Base-by-base conservation (phyloP, 2,113 vertebrate genomes). In the Oreochromis niloticus region DNA sequence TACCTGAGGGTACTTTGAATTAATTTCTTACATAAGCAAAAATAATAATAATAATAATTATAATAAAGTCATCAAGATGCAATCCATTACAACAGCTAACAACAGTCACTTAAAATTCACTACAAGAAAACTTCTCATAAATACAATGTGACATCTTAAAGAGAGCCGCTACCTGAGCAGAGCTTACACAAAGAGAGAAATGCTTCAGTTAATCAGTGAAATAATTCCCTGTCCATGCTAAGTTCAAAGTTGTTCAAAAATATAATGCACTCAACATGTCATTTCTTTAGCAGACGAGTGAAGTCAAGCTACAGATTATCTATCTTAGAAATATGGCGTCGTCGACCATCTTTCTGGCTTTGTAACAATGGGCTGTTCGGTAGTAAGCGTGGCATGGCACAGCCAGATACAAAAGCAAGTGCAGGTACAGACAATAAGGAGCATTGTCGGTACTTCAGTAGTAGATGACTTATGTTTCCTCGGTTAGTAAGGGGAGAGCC, bases 401-500 rank as follows among this genome's bases (percentile, higher is more conserved):
- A 93, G 94, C 92, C 93, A 88, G 84, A 91, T 92, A 91, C 90
- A 94, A 93, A 94, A 94, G 93, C 94, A 78, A 91, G 93, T 91
- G 95, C 91, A 90, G 79, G 89, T 93, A 90, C 84, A 87, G 89
- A 93, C 91, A 89, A 93, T 88, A 85, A 81, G 50, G 85, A 86
- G 87, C 85, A 73, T 79, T 81, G 94, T 92, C 93, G 73, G 90
- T 80, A 92, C 90, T 92, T 88, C 46, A 85, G 86, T 50, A 89
- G 92, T 48, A 90, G 89, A 93, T 91, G 92, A 94, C 91, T 93
- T 93, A 59, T 83, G 81, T 85, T 91, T 90, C 87, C 91, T 87
- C 89, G 82, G 17, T 97, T 98, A 99, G 96, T 98, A 99, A 82
- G 97, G 98, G 88, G 98, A 97, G 82, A 98, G 98, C 93, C 98